Base-by-base conservation (phyloP, 1,140 invertebrate genomes). In the Trialeurodes vaporariorum region DNA sequence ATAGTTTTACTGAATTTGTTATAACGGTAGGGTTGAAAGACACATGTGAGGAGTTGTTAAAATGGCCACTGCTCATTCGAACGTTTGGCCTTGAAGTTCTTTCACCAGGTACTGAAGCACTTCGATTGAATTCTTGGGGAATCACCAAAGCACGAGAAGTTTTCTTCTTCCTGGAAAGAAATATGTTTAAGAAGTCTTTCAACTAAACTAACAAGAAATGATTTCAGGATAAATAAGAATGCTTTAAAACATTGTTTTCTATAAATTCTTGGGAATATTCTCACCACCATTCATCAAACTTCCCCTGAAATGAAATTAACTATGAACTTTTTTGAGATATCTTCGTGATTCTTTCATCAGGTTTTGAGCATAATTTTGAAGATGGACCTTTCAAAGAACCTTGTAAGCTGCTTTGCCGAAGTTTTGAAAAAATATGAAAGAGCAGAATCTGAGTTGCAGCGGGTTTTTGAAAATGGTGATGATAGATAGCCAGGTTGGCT, bases 81-180 rank as follows among this genome's bases (percentile, higher is more conserved):
- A 49, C 34, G 68, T 76, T 77, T 59, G 73, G 73, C 75, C 34
- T 5, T 49, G 61, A 61, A 22, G 83, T 73, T 74, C 85, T 83
- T 71, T 93, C 90, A 0, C 87, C 88, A 0, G 92, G 91, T 27
- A 93, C 89, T 0, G 91, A 94, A 69, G 92, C 88, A 76, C 91
- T 94, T 60, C 92, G 81, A 74, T 83, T 88, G 72, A 91, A 91
- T 72, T 93, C 90, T 26, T 87, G 84, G 62, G 84, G 83, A 21
- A 82, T 74, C 1, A 75, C 78, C 22, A 87, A 74, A 66, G 85
- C 79, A 49, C 78, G 80, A 1, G 73, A 73, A n/a, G 79, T 81
- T 73, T 87, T 88, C 76, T 88, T 87, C 73, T 88, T 88, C 67
- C 86, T 87, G 64, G 61, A 76, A 72, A 67, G 26, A 63, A 63